phyloP scores from a whole-genome alignment of 2,113 vertebrate genomes.

The Nycticryphes semicollaris region DNA sequence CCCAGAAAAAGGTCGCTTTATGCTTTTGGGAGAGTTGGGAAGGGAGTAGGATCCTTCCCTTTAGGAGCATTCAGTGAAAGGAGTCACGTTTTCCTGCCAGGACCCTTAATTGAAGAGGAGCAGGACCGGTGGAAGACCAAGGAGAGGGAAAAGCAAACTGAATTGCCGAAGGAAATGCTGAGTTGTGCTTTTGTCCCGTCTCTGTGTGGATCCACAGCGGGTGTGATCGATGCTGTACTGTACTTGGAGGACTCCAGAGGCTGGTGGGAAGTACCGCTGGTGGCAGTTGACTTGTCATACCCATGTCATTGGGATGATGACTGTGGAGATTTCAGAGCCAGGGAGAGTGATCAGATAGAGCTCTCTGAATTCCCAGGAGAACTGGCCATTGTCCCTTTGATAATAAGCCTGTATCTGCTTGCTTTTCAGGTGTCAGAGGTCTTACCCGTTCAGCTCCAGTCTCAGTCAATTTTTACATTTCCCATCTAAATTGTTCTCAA shows the following conservation, averaged over 20 bases:
- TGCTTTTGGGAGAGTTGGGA: neutral
- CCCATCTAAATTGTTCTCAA: neutral
- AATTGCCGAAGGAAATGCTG: neutral
- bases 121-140: neutral
- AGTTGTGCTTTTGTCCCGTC: neutral
- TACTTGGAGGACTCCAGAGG: neutral
- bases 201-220: neutral
- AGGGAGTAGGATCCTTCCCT: neutral
- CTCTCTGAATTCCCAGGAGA: neutral
- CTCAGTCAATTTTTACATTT: neutral
- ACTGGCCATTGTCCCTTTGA: neutral
- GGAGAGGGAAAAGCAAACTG: fast-evolving
- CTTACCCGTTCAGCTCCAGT: neutral
- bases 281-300: neutral
- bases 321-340: neutral
- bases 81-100: neutral
- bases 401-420: neutral
- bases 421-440: neutral
- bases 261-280: neutral
- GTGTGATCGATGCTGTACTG: neutral
- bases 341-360: neutral
- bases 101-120: neutral
- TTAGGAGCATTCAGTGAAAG: neutral
- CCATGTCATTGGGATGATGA: neutral
- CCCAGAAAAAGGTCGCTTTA: neutral